A percentile compares a stretch with the other conserved stretches of the same genome.
Conservation (phyloP, 2,797 vertebrate genomes). For the Sebastes matsubarae region DNA sequence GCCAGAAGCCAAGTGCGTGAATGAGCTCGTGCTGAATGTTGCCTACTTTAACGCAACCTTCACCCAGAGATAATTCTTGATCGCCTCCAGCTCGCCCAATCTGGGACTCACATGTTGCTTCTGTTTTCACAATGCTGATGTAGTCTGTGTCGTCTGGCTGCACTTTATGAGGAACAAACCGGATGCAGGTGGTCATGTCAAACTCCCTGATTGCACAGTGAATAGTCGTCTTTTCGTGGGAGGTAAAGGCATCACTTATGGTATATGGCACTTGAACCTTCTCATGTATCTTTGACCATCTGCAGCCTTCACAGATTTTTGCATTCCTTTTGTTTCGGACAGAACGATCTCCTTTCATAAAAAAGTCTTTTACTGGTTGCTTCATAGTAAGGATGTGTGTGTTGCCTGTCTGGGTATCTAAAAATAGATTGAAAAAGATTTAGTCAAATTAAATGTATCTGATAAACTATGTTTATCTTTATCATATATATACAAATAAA, state of each 20-base stretch:
- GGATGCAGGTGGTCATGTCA: slow-evolving; percentile 2
- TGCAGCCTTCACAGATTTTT: not conserved
- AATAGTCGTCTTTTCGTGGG: accelerated
- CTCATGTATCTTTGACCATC: not conserved
- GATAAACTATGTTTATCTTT: not conserved
- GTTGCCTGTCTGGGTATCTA: no score
- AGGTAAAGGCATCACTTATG: not conserved
- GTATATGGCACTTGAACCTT: not conserved
- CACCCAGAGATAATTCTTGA: not conserved
- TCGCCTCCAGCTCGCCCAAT: not conserved
- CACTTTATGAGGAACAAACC: not conserved
- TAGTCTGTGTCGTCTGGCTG: not conserved
- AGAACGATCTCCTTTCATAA: not conserved
- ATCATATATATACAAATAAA: not conserved
- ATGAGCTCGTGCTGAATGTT: slow-evolving; percentile 29
- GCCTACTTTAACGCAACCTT: not conserved
- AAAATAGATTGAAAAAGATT: not conserved
- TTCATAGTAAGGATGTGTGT: no score
- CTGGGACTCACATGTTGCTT: not conserved
- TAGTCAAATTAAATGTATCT: not conserved
- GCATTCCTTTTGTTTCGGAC: not conserved
- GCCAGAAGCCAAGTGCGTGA: slow-evolving; percentile 13
- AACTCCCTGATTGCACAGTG: not conserved
- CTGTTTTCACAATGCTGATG: not conserved
- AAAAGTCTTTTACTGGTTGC: no score